phyloP scores from a whole-genome alignment of 2,888 invertebrate species.

The Chaitophorus viminalis region DNA sequence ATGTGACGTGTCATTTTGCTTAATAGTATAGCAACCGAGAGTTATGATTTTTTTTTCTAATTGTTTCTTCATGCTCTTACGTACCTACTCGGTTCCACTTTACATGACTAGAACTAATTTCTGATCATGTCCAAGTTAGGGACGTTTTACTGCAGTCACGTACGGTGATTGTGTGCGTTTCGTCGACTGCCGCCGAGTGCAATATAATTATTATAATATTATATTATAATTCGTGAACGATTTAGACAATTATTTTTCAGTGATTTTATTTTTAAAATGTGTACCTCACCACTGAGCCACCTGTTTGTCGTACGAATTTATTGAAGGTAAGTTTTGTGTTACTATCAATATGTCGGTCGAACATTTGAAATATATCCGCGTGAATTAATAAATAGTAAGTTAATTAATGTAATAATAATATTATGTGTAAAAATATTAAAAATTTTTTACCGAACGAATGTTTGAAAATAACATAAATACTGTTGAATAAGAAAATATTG shows the following conservation, averaged over 20 bases:
- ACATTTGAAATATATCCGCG: no score
- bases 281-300: background rate
- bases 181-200: conserved; percentile 10
- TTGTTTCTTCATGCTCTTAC: conserved; percentile 25
- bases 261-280: background rate
- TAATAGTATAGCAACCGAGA: conserved; percentile 27
- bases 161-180: conserved; percentile 31
- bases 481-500: no score
- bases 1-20: conserved; percentile 33
- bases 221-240: no score
- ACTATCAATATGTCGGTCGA: background rate
- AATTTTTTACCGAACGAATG: no score
- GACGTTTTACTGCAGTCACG: conserved; percentile 40
- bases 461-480: no score
- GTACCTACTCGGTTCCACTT: conserved; percentile 19
- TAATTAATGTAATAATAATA: no score
- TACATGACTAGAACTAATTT: conserved; percentile 48
- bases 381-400: no score
- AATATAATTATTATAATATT: no score
- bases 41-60: conserved; percentile 20
- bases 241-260: background rate
- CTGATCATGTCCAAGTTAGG: conserved; percentile 43
- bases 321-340: background rate
- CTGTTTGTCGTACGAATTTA: background rate
- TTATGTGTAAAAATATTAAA: no score